These are phyloP conservation scores for Gobiocypris rarus DNA, from an alignment of 2,113 vertebrate genomes.

Conservation along the genomic window DNA sequence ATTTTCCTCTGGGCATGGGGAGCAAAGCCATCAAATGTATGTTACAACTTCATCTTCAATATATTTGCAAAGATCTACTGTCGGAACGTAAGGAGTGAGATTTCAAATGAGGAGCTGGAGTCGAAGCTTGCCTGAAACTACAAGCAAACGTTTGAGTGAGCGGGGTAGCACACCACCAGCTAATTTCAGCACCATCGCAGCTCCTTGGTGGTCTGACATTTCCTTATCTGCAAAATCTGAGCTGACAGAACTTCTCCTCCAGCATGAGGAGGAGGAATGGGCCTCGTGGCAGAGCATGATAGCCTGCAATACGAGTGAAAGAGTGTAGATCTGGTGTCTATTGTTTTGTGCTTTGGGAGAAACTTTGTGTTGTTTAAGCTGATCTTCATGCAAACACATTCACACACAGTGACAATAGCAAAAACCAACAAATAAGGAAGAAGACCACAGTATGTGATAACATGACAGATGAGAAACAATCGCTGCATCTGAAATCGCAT, in stretches of 20 bases:
- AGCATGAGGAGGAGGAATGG: constrained; percentile 28
- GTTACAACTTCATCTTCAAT: constrained; percentile 1
- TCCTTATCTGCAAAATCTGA: constrained; percentile 50
- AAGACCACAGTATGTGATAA: background rate
- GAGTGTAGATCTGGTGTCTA: constrained; percentile 26
- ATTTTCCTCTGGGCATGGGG: background rate
- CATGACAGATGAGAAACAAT: background rate
- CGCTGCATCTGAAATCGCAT: too few relatives aligned
- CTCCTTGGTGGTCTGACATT: constrained; percentile 52
- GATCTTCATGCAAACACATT: constrained; percentile 25
- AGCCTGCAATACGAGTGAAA: constrained; percentile 20
- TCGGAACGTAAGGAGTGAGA: background rate
- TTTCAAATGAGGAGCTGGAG: background rate
- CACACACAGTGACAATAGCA: background rate
- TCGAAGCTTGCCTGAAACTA: constrained; percentile 19
- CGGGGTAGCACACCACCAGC: background rate
- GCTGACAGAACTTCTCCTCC: constrained; percentile 47
- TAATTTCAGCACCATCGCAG: constrained; percentile 16
- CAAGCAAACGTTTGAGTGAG: constrained; percentile 46
- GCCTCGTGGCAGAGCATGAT: constrained; percentile 33
- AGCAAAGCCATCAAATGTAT: background rate
- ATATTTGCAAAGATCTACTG: background rate
- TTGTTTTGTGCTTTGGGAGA: constrained; percentile 13
- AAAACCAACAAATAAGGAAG: constrained; percentile 15
- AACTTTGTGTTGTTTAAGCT: background rate